phyloP scores from a whole-genome alignment of 1,140 invertebrate genomes.

The Papilio helenus region DNA sequence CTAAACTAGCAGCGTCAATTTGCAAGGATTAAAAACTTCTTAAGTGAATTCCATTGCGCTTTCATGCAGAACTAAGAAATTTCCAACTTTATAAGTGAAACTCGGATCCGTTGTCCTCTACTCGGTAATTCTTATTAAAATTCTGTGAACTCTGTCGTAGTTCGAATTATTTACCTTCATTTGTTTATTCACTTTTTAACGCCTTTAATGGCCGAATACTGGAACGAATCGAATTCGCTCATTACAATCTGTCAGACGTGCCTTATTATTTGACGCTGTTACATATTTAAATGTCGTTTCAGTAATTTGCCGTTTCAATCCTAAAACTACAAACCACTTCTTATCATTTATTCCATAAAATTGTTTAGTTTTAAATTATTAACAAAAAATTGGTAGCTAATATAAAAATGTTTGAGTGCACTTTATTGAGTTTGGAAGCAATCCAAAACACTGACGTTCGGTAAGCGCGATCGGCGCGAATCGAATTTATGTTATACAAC shows the following conservation, averaged over 20 bases:
- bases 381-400: not conserved
- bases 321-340: no score
- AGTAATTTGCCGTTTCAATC: no score
- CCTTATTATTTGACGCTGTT: no score
- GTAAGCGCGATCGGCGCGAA: conserved; percentile 7
- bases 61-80: conserved; percentile 23
- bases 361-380: no score
- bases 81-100: conserved; percentile 17
- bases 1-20: conserved; percentile 4
- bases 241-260: no score
- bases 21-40: conserved; percentile 25
- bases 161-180: not conserved
- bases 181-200: not conserved
- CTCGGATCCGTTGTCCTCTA: conserved; percentile 10
- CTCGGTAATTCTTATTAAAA: conserved; percentile 6
- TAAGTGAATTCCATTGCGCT: conserved; percentile 11
- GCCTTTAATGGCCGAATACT: no score
- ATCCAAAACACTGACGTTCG: conserved; percentile 3
- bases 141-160: conserved; percentile 4
- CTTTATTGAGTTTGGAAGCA: conserved; percentile 24
- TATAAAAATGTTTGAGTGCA: conserved; percentile 5
- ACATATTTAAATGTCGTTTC: no score
- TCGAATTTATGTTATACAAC: conserved; percentile 12
- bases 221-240: no score
- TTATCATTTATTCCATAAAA: no score